These are phyloP conservation scores for Ochropleura leucogaster DNA, from an alignment of 2,888 invertebrate species.

Conservation along the genomic window DNA sequence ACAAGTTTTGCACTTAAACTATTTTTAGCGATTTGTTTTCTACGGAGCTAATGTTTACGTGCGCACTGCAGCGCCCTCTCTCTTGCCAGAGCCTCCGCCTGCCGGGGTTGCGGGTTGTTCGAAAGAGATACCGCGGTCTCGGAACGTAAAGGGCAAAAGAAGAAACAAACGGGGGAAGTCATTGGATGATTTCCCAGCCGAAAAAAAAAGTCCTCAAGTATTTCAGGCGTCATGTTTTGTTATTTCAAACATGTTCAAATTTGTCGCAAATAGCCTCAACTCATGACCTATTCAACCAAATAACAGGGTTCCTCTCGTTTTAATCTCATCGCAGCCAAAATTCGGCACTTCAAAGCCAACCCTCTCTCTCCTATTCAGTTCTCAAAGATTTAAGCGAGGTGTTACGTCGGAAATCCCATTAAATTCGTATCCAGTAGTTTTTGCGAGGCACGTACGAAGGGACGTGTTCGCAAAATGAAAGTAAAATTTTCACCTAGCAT, in stretches of 20 bases:
- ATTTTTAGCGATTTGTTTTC: no score
- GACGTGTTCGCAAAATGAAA: slow-evolving; percentile 51
- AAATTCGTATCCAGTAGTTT: slow-evolving; percentile 58
- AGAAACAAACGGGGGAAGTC: no score
- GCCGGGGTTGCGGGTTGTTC: no score
- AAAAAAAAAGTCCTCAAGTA: no score
- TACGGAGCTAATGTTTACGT: no score
- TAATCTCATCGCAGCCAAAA: slow-evolving; percentile 6
- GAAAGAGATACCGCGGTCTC: no score
- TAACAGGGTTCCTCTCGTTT: background rate
- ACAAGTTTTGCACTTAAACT: no score
- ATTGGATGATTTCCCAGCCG: no score
- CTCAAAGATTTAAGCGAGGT: slow-evolving; percentile 55
- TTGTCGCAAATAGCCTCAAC: background rate
- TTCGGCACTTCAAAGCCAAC: slow-evolving; percentile 21
- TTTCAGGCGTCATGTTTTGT: no score
- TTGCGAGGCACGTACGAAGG: slow-evolving; percentile 51
- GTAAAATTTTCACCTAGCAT: slow-evolving; percentile 50
- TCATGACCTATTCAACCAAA: slow-evolving; percentile 2
- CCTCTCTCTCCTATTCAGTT: slow-evolving; percentile 25
- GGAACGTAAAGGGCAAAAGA: no score
- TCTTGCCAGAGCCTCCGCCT: no score
- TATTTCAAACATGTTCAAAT: background rate
- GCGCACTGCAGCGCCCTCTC: no score
- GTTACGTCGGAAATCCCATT: slow-evolving; percentile 53